These are phyloP conservation scores for Caenorhabditis sp. DNA, from an alignment of 2,888 invertebrate species.

Conservation along the genomic window DNA sequence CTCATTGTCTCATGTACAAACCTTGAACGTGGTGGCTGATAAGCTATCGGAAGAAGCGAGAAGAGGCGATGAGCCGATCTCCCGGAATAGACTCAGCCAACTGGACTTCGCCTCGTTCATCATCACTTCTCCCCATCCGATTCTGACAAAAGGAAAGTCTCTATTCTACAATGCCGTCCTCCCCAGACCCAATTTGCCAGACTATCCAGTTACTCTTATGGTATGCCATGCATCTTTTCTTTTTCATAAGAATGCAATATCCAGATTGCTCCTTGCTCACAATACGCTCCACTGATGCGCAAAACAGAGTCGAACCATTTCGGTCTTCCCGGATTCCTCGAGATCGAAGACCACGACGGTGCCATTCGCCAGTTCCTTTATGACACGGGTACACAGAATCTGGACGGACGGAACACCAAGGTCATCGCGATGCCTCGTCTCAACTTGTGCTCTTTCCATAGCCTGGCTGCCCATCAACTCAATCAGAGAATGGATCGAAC, in stretches of 20 bases:
- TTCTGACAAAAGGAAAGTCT: slow-evolving; percentile 73
- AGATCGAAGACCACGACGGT: slow-evolving; percentile 77
- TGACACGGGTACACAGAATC: slow-evolving; percentile 71
- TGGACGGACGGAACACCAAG: slow-evolving; percentile 70
- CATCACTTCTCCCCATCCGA: slow-evolving; percentile 70
- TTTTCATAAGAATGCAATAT: background rate
- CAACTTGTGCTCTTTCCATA: slow-evolving; percentile 76
- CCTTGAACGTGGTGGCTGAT: slow-evolving; percentile 67
- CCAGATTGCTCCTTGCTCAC: slow-evolving; percentile 77
- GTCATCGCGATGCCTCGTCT: slow-evolving; percentile 76
- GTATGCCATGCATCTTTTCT: slow-evolving; percentile 33
- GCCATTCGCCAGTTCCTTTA: slow-evolving; percentile 73
- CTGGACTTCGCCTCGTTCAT: slow-evolving; percentile 70
- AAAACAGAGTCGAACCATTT: slow-evolving; percentile 74
- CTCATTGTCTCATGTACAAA: slow-evolving; percentile 67
- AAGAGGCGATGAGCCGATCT: slow-evolving; percentile 68
- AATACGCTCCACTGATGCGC: slow-evolving; percentile 78
- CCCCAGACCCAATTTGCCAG: slow-evolving; percentile 62
- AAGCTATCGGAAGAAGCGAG: slow-evolving; percentile 64
- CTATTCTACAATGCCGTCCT: slow-evolving; percentile 75
- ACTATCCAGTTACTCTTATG: slow-evolving; percentile 75
- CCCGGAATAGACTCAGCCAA: slow-evolving; percentile 61
- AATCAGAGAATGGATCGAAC: slow-evolving; percentile 71
- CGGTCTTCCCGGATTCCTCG: slow-evolving; percentile 72
- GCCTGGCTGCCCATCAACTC: slow-evolving; percentile 76